A percentile compares a stretch with the other conserved stretches of the same genome.
Evolutionary conservation across 2,888 invertebrate genomes (phyloP).

Genomic region (Chaitophorus viminalis): DNA sequence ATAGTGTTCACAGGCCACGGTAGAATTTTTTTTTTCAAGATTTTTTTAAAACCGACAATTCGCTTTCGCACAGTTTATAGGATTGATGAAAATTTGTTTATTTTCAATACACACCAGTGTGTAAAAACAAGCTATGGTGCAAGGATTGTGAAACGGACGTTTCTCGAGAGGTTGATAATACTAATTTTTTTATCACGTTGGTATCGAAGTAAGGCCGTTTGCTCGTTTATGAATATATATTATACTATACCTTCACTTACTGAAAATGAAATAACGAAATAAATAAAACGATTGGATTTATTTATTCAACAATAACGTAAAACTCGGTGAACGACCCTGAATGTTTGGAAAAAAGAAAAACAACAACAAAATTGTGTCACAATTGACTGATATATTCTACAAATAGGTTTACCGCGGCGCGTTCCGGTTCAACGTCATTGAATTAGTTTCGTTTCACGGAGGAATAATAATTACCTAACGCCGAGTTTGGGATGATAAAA

Average conservation of each 20-base stretch:
- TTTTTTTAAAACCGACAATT: too few relatives aligned
- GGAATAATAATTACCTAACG: constrained; percentile 33
- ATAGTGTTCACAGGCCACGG: too few relatives aligned
- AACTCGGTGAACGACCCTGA: constrained; percentile 5
- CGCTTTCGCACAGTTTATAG: too few relatives aligned
- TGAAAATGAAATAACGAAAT: background rate
- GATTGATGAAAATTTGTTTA: too few relatives aligned
- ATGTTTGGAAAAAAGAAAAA: background rate
- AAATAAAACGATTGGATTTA: background rate
- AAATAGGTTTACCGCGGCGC: background rate
- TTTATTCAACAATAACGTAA: background rate
- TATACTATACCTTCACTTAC: background rate
- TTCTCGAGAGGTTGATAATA: background rate
- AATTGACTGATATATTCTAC: background rate
- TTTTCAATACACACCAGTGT: too few relatives aligned
- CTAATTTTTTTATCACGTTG: too few relatives aligned
- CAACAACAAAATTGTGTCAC: background rate
- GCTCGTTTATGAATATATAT: background rate
- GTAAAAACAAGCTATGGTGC: too few relatives aligned
- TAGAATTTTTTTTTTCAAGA: too few relatives aligned
- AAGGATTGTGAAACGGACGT: background rate
- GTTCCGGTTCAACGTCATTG: constrained; percentile 20
- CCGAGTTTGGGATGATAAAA: background rate
- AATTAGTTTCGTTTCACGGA: constrained; percentile 41
- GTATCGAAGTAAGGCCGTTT: too few relatives aligned